Percentiles rank a stretch among this genome's conserved stretches.
phyloP scores from a whole-genome alignment of 2,888 invertebrate genomes.

The Pasiphila rectangulata region DNA sequence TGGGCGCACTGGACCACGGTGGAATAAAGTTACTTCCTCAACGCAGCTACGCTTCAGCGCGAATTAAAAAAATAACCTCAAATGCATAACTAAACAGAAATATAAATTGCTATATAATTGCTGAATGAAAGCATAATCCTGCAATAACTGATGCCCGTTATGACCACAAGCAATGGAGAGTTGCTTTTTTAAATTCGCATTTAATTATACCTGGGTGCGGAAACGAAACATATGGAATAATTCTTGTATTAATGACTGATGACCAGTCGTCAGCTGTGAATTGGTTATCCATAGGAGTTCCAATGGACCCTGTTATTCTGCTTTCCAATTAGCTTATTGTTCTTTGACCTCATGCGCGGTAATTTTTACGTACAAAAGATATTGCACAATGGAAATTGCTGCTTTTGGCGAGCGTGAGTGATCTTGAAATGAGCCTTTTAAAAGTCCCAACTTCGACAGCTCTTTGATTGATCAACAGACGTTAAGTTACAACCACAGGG shows the following conservation, averaged over 20 bases:
- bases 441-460: not conserved
- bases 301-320: not conserved
- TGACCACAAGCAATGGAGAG: conserved; percentile 2
- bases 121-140: conserved; percentile 1
- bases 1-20: not conserved
- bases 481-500: no score
- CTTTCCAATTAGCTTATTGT: conserved; percentile 11
- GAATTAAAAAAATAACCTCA: conserved; percentile 12
- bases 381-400: conserved; percentile 3
- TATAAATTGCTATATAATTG: conserved; percentile 29
- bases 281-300: conserved; percentile 1
- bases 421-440: not conserved
- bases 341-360: not conserved
- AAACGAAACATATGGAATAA: conserved; percentile 10
- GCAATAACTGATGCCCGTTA: conserved; percentile 9
- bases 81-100: conserved; percentile 25
- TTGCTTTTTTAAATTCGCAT: not conserved
- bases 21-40: conserved; percentile 16
- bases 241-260: conserved; percentile 1
- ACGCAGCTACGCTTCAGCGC: conserved; percentile 13
- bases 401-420: not conserved
- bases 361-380: conserved; percentile 4
- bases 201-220: conserved; percentile 4
- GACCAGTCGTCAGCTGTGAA: conserved; percentile 3
- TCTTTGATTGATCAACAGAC: no score